phyloP scores from a whole-genome alignment of 2,113 vertebrate genomes.

The Asarcornis scutulata region DNA sequence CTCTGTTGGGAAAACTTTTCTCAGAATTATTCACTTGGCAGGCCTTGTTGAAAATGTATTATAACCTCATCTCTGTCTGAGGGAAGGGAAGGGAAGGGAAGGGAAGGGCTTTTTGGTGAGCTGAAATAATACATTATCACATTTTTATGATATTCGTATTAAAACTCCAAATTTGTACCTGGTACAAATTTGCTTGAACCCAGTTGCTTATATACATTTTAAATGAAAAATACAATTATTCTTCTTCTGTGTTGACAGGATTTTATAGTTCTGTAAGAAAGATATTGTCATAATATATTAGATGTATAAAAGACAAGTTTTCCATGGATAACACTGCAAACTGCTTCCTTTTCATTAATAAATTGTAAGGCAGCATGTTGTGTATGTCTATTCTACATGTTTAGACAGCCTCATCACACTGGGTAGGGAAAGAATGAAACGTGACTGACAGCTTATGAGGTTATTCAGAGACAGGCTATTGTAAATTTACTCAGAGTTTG shows the following conservation, averaged over 20 bases:
- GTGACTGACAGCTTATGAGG: not conserved
- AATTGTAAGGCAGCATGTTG: not conserved
- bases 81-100: too few relatives aligned
- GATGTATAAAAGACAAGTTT: not conserved
- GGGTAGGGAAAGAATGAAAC: not conserved
- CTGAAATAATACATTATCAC: not conserved
- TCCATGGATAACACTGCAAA: not conserved
- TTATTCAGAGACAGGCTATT: not conserved
- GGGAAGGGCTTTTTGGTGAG: not conserved
- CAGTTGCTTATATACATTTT: not conserved
- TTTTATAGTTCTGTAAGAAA: not conserved
- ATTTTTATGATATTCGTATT: too few relatives aligned
- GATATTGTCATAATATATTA: not conserved
- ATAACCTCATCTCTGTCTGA: not conserved
- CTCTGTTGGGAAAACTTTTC: not conserved
- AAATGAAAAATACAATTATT: not conserved
- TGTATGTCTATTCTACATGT: not conserved
- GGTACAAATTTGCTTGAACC: not conserved
- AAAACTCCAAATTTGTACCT: accelerated
- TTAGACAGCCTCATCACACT: not conserved
- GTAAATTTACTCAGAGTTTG: not conserved
- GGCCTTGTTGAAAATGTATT: not conserved
- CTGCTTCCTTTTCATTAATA: not conserved
- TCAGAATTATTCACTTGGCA: not conserved
- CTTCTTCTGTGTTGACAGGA: not conserved